Conservation (phyloP, 2,797 vertebrate species). For the Crax fasciolata region DNA sequence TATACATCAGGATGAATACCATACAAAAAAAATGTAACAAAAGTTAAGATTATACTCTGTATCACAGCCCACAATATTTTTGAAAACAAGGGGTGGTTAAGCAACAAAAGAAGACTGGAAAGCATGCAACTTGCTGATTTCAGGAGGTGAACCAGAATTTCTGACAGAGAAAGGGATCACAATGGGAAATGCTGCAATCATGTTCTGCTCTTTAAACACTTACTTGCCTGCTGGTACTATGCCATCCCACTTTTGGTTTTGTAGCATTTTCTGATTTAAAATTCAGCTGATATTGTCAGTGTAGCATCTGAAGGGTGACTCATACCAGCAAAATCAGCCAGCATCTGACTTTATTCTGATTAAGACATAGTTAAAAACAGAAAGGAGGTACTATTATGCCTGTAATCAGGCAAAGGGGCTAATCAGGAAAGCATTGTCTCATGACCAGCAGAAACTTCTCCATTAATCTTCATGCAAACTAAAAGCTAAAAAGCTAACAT, state of each 20-base stretch:
- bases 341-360: not conserved
- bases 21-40: not conserved
- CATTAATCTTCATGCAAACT: not conserved
- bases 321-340: not conserved
- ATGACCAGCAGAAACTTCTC: not conserved
- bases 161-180: not conserved
- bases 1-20: not conserved
- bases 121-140: not conserved
- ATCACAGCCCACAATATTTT: not conserved
- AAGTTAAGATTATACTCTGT: not conserved
- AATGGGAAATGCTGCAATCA: not conserved
- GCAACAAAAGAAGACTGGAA: not conserved
- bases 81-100: not conserved
- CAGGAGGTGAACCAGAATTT: not conserved
- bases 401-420: not conserved
- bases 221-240: not conserved
- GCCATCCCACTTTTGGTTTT: not conserved
- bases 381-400: not conserved
- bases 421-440: not conserved
- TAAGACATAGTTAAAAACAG: not conserved
- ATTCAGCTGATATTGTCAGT: not conserved
- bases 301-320: not conserved
- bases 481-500: not conserved
- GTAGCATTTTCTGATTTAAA: not conserved
- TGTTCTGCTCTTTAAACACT: not conserved